These are phyloP conservation scores for Bufo gargarizans DNA, from an alignment of 2,113 vertebrate genomes.

Conservation along the genomic window DNA sequence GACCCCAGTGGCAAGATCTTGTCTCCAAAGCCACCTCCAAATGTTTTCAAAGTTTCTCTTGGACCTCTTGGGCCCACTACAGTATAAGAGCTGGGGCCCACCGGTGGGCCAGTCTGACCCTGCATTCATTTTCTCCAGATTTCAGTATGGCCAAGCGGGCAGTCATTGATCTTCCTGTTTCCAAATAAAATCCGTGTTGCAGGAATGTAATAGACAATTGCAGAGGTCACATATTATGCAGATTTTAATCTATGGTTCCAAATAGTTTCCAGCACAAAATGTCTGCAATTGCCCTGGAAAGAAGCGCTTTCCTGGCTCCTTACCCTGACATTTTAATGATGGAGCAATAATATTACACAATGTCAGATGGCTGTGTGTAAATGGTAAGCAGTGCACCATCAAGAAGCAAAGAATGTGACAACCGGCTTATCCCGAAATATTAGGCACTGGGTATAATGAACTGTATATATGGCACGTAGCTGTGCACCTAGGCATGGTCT, in stretches of 20 bases:
- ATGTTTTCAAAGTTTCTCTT: too few species aligned
- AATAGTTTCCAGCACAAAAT: neutral
- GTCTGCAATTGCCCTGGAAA: constrained; percentile 19
- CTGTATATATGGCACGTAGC: neutral
- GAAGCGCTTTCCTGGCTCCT: neutral
- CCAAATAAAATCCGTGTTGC: neutral
- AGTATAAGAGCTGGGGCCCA: too few species aligned
- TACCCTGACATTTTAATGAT: constrained; percentile 12
- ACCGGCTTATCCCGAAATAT: neutral
- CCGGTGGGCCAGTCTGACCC: too few species aligned
- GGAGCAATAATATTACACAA: constrained; percentile 30
- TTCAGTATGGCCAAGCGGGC: too few species aligned
- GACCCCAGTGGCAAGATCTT: too few species aligned
- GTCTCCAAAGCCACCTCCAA: too few species aligned
- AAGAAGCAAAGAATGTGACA: neutral
- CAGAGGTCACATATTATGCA: constrained; percentile 1
- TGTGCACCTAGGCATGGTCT: neutral
- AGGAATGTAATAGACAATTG: neutral
- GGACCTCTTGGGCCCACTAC: too few species aligned
- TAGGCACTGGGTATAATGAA: neutral
- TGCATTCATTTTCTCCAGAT: too few species aligned
- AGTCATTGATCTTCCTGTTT: too few species aligned
- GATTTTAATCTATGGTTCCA: constrained; percentile 10
- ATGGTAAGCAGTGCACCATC: constrained; percentile 9
- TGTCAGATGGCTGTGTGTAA: neutral